Conservation (phyloP, 2,797 vertebrate genomes). For the Phrynocephalus vlangalii region DNA sequence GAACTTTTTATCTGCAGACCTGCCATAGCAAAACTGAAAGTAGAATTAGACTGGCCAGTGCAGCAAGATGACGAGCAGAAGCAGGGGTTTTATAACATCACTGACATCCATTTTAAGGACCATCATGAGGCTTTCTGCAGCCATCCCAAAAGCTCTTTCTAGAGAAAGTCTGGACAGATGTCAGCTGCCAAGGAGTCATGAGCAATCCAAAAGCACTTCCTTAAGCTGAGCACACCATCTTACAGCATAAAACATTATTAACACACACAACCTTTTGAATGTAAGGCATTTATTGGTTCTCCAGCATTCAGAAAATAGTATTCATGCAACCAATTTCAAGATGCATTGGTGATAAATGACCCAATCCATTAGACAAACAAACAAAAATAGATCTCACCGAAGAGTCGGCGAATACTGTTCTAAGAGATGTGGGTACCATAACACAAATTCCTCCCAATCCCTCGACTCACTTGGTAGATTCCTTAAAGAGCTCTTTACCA, state of each 20-base stretch:
- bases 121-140: not conserved
- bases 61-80: slow-evolving; percentile 43
- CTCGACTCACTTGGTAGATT: slow-evolving; percentile 90
- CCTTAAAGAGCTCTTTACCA: slow-evolving; percentile 96
- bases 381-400: not conserved
- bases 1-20: slow-evolving; percentile 23
- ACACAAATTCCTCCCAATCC: slow-evolving; percentile 15
- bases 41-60: slow-evolving; percentile 40
- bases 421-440: not conserved
- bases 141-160: not conserved
- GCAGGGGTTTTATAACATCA: not conserved
- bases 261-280: too few relatives aligned
- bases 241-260: not conserved
- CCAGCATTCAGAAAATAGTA: not conserved
- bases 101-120: slow-evolving; percentile 1
- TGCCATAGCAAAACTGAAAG: slow-evolving; percentile 57
- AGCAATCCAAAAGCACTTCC: not conserved
- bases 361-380: not conserved
- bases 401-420: not conserved
- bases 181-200: not conserved
- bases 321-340: not conserved
- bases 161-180: not conserved
- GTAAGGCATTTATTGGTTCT: not conserved
- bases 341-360: not conserved
- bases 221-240: not conserved